Conservation (phyloP, 2,888 invertebrate genomes). For the Petrolisthes cinctipes region DNA sequence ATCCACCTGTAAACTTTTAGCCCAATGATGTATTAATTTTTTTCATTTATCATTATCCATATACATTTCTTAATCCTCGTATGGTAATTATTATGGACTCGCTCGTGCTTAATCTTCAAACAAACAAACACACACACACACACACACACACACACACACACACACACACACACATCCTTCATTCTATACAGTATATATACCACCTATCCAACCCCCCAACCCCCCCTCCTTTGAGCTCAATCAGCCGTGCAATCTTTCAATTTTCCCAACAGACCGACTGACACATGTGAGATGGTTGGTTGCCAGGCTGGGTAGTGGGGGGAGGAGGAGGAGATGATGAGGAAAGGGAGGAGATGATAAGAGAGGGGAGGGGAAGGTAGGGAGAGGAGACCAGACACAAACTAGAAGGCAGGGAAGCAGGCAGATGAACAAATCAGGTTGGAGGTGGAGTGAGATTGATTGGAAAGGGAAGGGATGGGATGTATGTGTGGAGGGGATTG, state of each 20-base stretch:
- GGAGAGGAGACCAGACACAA: background rate
- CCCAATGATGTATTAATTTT: no score
- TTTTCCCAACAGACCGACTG: no score
- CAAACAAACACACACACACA: constrained; percentile 11
- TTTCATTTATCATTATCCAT: no score
- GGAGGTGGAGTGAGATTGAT: background rate
- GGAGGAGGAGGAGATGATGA: background rate
- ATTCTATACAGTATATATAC: background rate
- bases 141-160: constrained; percentile 18
- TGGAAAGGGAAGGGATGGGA: background rate
- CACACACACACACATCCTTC: background rate
- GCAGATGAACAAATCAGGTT: background rate
- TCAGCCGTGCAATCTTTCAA: no score
- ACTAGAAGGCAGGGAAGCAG: background rate
- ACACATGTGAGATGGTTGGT: no score
- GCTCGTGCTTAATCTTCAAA: no score
- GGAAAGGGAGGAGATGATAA: background rate
- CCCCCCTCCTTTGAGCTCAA: no score
- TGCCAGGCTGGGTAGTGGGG: background rate
- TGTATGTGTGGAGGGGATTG: background rate
- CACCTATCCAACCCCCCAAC: no score
- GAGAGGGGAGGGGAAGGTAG: background rate
- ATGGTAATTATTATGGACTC: no score
- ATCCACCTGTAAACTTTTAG: no score
- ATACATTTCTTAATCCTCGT: no score